phyloP scores from a whole-genome alignment of 2,888 invertebrate genomes.

The Megastigmus dorsalis region DNA sequence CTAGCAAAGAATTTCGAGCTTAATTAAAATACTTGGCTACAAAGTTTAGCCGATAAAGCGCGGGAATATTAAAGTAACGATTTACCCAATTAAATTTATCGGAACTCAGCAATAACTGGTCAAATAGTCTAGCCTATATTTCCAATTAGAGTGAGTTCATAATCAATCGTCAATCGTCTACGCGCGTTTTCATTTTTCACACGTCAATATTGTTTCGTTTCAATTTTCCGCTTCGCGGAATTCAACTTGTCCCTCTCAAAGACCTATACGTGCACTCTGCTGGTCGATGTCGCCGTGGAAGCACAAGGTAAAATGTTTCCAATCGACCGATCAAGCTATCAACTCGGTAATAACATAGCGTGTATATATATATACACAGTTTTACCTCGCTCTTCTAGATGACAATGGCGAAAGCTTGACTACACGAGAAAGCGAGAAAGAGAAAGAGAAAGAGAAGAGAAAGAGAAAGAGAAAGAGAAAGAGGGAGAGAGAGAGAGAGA shows the following conservation, averaged over 20 bases:
- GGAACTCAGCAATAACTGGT: neutral
- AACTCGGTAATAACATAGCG: constrained; percentile 37
- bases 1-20: too few relatives aligned
- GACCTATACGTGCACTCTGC: too few relatives aligned
- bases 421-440: constrained; percentile 24
- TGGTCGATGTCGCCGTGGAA: neutral
- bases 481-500: constrained; percentile 14
- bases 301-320: constrained; percentile 10
- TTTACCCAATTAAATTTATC: too few relatives aligned
- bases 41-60: too few relatives aligned
- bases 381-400: too few relatives aligned
- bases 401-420: constrained; percentile 2
- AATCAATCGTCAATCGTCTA: neutral
- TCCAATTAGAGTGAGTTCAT: neutral
- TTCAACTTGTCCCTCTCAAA: too few relatives aligned
- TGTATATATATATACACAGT: too few relatives aligned
- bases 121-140: neutral
- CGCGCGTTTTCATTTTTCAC: constrained; percentile 11
- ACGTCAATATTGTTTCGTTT: constrained; percentile 15
- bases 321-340: constrained; percentile 47
- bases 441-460: constrained; percentile 16
- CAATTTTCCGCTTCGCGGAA: constrained; percentile 12
- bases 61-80: too few relatives aligned
- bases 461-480: constrained; percentile 15
- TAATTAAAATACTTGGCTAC: too few relatives aligned